These are phyloP conservation scores for Tenualosa thibaudeaui DNA, from an alignment of 2,797 vertebrate genomes.

Conservation along the genomic window DNA sequence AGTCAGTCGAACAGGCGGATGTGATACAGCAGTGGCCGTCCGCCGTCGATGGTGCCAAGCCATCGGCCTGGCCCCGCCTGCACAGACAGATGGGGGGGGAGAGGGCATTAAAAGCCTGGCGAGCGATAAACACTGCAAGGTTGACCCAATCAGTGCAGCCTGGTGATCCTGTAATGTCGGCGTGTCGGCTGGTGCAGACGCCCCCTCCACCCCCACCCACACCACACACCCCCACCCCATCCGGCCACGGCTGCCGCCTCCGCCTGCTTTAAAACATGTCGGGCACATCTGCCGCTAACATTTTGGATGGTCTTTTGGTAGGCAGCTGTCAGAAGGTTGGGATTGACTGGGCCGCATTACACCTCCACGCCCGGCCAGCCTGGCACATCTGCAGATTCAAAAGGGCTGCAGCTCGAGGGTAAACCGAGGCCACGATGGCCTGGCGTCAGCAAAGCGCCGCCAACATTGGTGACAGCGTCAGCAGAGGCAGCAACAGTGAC, in stretches of 20 bases:
- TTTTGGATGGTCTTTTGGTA: slow-evolving; percentile 63
- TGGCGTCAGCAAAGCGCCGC: slow-evolving; percentile 54
- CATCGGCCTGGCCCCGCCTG: slow-evolving; percentile 18
- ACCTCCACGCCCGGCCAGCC: slow-evolving; percentile 59
- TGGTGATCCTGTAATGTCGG: slow-evolving; percentile 47
- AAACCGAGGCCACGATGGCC: slow-evolving; percentile 60
- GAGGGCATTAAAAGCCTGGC: slow-evolving; percentile 36
- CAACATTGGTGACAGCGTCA: slow-evolving; percentile 39
- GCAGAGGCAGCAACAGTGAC: background rate
- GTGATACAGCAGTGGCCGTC: background rate
- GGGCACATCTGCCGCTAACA: slow-evolving; percentile 69
- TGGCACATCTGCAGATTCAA: slow-evolving; percentile 63
- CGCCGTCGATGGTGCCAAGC: background rate
- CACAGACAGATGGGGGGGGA: slow-evolving; percentile 57
- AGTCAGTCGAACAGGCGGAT: background rate
- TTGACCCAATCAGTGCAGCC: slow-evolving; percentile 51
- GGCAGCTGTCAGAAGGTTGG: slow-evolving; percentile 66
- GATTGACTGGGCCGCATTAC: slow-evolving; percentile 65
- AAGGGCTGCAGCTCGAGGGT: slow-evolving; percentile 45
- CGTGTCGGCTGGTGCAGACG: slow-evolving; percentile 46
- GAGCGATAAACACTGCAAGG: slow-evolving; percentile 50
- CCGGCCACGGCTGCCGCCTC: background rate
- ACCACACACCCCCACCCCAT: background rate
- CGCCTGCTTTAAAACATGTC: slow-evolving; percentile 44
- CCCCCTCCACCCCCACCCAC: background rate